Evolutionary conservation across 2,797 vertebrate species (phyloP), one percentile per base, ranked within the genome.

Genomic region (Brachyalestes nurse): DNA sequence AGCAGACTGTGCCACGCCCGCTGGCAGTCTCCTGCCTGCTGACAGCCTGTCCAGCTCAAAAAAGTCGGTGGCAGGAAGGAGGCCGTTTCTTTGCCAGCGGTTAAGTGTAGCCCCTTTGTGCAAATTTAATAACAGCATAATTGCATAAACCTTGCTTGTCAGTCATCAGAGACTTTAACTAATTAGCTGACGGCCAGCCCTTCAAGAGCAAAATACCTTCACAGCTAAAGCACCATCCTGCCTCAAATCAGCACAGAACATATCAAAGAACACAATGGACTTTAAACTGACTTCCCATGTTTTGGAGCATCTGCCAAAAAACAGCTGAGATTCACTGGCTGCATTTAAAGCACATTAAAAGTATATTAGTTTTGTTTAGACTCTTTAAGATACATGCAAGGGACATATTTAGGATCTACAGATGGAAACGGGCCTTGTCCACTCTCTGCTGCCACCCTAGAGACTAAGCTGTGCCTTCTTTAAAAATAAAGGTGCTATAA

Each of bases 61-160:
- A 57, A 77, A 77, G 74, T 34, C 34, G 53, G 58, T 58, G 75
- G 66, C 72, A 75, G 73, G 76, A 82, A 85, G 80, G 53, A 45
- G 55, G 61, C 38, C 69, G 49, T 81, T 83, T 74, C 80, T 83
- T 74, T 87, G 86, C 90, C 89, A 92, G 84, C 80, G 76, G 86
- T 87, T 78, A 88, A 90, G 86, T 86, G 83, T 85, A 73, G 72
- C 64, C 74, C 82, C 83, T 92, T 91, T 92, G 91, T 92, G 84
- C 84, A 85, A 87, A 89, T 93, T 92, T 91, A 91, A 91, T 90
- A 92, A 90, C 86, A 77, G 87, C 85, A 91, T 91, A 91, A 93
- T 90, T 88, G 87, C 88, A 79, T 90, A 86, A 87, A 90, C 80
- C 34, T 89, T 87, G 80, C 85, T 88, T 90, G 89, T 91, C 90